phyloP scores from a whole-genome alignment of 2,888 invertebrate genomes.

The Chaitophorus viminalis region DNA sequence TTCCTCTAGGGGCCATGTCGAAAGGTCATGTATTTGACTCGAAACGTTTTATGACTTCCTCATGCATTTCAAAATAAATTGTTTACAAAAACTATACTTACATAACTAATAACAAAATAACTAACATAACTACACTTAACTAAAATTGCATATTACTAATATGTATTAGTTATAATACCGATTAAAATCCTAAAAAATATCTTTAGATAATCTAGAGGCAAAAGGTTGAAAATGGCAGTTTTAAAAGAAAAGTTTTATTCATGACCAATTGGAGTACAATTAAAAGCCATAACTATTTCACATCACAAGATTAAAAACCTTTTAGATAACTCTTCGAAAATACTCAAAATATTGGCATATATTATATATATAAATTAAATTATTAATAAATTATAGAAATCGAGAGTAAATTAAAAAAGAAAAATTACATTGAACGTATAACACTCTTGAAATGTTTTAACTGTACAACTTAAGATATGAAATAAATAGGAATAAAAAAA shows the following conservation, averaged over 20 bases:
- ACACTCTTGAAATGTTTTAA: background rate
- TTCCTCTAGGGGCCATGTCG: constrained; percentile 3
- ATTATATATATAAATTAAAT: background rate
- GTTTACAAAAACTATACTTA: background rate
- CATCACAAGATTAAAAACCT: background rate
- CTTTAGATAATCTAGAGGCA: background rate
- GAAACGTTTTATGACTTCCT: constrained; percentile 18
- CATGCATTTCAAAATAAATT: background rate
- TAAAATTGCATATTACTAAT: no score
- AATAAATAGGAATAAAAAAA: background rate
- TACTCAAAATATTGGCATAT: background rate
- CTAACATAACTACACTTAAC: no score
- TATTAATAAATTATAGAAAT: background rate
- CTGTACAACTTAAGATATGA: background rate
- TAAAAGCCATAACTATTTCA: constrained; percentile 8
- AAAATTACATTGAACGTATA: background rate
- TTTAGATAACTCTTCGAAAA: background rate
- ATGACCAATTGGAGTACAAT: constrained; percentile 24
- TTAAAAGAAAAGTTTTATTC: background rate
- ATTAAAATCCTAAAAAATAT: background rate
- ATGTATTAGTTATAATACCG: background rate
- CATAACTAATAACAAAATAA: no score
- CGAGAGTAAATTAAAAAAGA: background rate
- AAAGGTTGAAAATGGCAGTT: background rate
- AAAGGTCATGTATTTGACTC: constrained; percentile 23